Conservation (phyloP, 2,888 invertebrate genomes). For the Thelaira solivaga region DNA sequence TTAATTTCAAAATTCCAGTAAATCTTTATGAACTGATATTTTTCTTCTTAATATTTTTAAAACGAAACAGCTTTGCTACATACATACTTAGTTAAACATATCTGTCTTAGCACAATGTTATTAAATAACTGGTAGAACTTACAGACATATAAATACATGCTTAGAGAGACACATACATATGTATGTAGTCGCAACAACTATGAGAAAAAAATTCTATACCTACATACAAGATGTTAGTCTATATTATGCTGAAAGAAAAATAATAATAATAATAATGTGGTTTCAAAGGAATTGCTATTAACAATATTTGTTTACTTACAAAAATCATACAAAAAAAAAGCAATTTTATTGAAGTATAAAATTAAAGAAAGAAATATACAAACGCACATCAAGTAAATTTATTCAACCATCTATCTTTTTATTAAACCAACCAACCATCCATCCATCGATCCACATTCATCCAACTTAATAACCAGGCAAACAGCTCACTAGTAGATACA, state of each 20-base stretch:
- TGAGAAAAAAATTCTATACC: background rate
- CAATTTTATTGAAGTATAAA: constrained; percentile 56
- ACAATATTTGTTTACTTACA: constrained; percentile 11
- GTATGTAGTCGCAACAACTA: background rate
- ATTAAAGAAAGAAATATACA: constrained; percentile 17
- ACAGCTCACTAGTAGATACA: background rate
- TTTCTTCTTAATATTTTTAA: no score
- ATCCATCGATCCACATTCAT: background rate
- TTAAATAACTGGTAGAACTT: no score
- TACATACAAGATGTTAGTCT: background rate
- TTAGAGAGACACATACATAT: background rate
- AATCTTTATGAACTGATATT: no score
- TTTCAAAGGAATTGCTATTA: constrained; percentile 34
- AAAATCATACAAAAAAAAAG: constrained; percentile 4
- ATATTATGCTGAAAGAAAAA: no score
- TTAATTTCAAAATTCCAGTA: no score
- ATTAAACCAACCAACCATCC: background rate
- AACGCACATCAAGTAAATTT: constrained; percentile 12
- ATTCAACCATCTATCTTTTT: constrained; percentile 36
- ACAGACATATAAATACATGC: background rate
- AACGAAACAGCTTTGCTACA: no score
- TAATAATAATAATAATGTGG: background rate
- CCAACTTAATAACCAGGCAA: constrained; percentile 7
- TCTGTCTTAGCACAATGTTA: no score
- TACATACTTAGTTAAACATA: no score